Conservation (phyloP, 2,797 vertebrate species). For the Phoeniculus purpureus region DNA sequence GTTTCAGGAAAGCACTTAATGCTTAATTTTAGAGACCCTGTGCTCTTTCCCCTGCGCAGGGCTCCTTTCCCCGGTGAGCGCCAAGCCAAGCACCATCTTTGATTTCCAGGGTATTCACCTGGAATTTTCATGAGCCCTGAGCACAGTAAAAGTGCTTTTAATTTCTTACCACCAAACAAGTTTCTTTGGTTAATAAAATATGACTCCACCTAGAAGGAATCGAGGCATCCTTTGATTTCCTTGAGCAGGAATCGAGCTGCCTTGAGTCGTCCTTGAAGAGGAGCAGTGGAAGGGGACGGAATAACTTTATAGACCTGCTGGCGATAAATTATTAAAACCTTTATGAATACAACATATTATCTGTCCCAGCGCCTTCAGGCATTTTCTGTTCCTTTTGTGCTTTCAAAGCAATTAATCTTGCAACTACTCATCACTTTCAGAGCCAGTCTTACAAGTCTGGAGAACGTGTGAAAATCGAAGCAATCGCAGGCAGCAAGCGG, state of each 20-base stretch:
- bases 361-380: conserved; percentile 13
- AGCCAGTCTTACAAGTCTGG: conserved; percentile 2
- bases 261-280: conserved; percentile 17
- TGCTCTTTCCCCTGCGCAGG: background rate
- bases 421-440: background rate
- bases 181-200: conserved; percentile 19
- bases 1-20: background rate
- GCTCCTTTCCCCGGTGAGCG: background rate
- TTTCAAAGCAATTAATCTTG: conserved; percentile 60
- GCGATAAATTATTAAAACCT: conserved; percentile 60
- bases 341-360: conserved; percentile 52
- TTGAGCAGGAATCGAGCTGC: background rate
- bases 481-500: background rate
- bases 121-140: background rate
- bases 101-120: background rate
- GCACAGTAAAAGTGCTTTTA: background rate
- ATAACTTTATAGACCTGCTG: conserved; percentile 39
- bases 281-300: background rate
- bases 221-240: conserved; percentile 25
- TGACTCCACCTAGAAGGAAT: background rate
- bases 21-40: background rate
- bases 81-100: background rate
- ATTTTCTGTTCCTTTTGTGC: conserved; percentile 49
- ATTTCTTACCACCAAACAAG: conserved; percentile 3
- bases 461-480: background rate